Conservation (phyloP, 2,888 invertebrate genomes). For the Macropis europaea region DNA sequence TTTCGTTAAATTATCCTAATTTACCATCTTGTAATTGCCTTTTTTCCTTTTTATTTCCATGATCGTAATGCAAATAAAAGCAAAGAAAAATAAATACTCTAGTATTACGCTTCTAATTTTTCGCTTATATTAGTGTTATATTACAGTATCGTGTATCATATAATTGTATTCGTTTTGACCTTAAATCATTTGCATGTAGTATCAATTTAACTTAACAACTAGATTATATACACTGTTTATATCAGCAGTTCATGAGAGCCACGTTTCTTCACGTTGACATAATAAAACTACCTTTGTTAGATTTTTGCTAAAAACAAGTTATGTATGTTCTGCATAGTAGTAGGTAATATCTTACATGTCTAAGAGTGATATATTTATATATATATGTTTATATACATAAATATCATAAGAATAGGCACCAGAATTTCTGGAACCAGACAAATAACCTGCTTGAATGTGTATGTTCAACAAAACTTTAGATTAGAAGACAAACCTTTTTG, state of each 20-base stretch:
- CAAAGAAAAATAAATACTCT: conserved; percentile 42
- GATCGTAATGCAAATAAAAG: conserved; percentile 22
- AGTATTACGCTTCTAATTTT: conserved; percentile 14
- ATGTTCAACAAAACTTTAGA: conserved; percentile 2
- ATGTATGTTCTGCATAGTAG: conserved; percentile 15
- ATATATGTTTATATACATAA: conserved; percentile 53
- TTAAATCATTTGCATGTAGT: conserved; percentile 30
- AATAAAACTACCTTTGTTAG: conserved; percentile 25
- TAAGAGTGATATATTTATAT: conserved; percentile 49
- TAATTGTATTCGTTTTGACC: conserved; percentile 17
- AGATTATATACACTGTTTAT: conserved; percentile 55
- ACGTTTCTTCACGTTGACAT: conserved; percentile 10
- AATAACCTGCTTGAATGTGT: conserved; percentile 45
- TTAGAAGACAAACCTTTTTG: conserved; percentile 5
- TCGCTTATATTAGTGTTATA: conserved; percentile 23
- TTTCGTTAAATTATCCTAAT: not conserved
- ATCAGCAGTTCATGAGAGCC: conserved; percentile 26
- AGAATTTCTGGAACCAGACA: conserved; percentile 36
- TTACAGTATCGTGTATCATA: conserved; percentile 29
- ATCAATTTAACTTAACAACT: conserved; percentile 34
- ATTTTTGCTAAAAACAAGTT: conserved; percentile 22
- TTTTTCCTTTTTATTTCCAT: conserved; percentile 5
- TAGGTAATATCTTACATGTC: conserved; percentile 41
- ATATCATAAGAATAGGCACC: conserved; percentile 32
- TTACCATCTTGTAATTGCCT: conserved; percentile 18